Evolutionary conservation across 2,797 vertebrate species (phyloP), one percentile per base, ranked within the genome.

Genomic region (Characodon lateralis): DNA sequence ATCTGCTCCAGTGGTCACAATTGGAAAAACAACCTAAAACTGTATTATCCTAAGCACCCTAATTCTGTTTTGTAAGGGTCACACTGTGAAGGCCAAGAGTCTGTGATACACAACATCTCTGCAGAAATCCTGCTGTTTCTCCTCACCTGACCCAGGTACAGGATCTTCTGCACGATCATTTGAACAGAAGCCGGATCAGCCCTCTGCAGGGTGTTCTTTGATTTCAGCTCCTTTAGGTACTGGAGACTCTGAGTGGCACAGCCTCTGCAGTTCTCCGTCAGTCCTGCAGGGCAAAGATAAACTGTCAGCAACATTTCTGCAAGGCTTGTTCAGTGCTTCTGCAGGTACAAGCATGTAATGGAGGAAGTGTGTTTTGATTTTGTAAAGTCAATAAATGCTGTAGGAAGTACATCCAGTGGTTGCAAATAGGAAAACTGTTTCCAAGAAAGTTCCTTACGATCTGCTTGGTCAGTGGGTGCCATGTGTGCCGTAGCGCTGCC

Each of bases 401-500:
- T 63, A n/a, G 6, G 31, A 22, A 2, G 65, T 55, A 43, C 18
- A 5, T 24, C 35, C 1, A 0, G 8, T 0, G 6, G 20, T 22
- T 65, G 13, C 58, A 20, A 63, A 12, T 20, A 18, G 51, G 35
- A 14, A 35, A 31, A 12, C 43, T 24, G 28, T 77, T 76, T 61
- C 16, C 16, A 0, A 69, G n/a, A 46, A n/a, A 48, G 35, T 71
- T 81, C 13, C 92, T 92, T 91, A 95, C 94, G 79, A 83, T 95
- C 94, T 0, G 97, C 97, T 0, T 96, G 97, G 92, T 99, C 97
- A 0, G 95, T 96, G 83, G 97, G 97, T 0, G 98, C 98, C 94
- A 97, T 95, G 93, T 98, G 98, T 7, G 98, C 95, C 0, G 98
- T 99, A 72, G 98, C 97, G 0, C 97, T 96, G 82, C 97, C 98